Conservation (phyloP, 2,797 vertebrate species). For the Melanogrammus aeglefinus region DNA sequence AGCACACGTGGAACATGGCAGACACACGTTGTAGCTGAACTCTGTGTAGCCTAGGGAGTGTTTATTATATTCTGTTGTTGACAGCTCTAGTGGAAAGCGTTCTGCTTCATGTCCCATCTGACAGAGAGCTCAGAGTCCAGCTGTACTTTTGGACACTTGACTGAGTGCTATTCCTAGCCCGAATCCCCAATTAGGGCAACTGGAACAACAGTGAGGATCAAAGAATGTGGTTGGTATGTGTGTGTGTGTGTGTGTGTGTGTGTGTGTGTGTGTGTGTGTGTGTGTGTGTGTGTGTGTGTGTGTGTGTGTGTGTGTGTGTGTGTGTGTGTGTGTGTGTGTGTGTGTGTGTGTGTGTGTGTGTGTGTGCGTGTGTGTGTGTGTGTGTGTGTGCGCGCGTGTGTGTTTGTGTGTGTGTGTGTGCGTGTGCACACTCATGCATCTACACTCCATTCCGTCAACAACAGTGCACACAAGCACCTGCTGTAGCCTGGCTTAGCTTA, state of each 20-base stretch:
- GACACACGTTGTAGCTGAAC: not conserved
- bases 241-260: constrained; percentile 9
- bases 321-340: not conserved
- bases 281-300: constrained; percentile 10
- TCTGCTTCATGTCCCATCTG: constrained; percentile 30
- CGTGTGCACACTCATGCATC: constrained; percentile 6
- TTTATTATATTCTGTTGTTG: constrained; percentile 26
- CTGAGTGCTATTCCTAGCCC: constrained; percentile 28
- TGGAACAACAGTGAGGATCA: constrained; percentile 65
- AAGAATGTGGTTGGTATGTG: constrained; percentile 8
- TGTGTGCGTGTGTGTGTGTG: not conserved
- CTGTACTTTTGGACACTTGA: constrained; percentile 57
- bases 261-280: constrained; percentile 1
- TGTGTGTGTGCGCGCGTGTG: constrained; percentile 8
- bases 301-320: constrained; percentile 13
- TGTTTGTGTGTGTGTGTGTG: constrained; percentile 12
- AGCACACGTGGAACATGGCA: constrained; percentile 11
- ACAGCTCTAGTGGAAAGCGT: constrained; percentile 15
- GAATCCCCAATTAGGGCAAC: constrained; percentile 75
- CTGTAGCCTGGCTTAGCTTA: constrained; percentile 38
- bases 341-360: constrained; percentile 6
- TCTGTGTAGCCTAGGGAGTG: not conserved
- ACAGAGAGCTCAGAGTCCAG: constrained; percentile 43
- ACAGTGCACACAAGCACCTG: constrained; percentile 52
- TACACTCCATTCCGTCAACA: constrained; percentile 16